Evolutionary conservation across 1,140 invertebrate genomes (phyloP).

Genomic region (Drosophila mauritiana): DNA sequence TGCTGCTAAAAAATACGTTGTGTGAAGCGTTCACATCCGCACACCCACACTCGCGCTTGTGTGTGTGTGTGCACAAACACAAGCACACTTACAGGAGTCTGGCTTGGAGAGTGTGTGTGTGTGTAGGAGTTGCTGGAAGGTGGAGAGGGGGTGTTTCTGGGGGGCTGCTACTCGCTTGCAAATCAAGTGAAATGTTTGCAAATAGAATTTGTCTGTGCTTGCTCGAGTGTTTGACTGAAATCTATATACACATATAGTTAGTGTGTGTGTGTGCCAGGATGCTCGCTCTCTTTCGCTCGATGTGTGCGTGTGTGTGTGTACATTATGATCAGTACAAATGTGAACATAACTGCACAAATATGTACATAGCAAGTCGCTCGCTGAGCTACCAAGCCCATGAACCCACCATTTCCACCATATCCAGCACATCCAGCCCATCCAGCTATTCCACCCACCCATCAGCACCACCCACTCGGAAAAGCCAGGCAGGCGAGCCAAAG

Average conservation of each 20-base stretch:
- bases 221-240: constrained; percentile 84
- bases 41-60: constrained; percentile 19
- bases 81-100: constrained; percentile 56
- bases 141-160: background rate
- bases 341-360: constrained; percentile 84
- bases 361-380: constrained; percentile 80
- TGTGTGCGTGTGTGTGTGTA: constrained; percentile 57
- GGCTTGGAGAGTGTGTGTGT: constrained; percentile 7
- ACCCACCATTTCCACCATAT: constrained; percentile 1
- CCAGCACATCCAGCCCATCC: background rate
- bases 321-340: constrained; percentile 84
- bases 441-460: background rate
- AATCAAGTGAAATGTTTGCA: constrained; percentile 85
- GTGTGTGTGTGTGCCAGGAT: constrained; percentile 52
- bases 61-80: constrained; percentile 29
- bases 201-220: constrained; percentile 85
- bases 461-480: constrained; percentile 32
- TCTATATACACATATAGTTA: constrained; percentile 80
- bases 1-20: constrained; percentile 45
- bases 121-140: background rate
- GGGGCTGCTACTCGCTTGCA: constrained; percentile 79
- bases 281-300: constrained; percentile 40
- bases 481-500: constrained; percentile 57
- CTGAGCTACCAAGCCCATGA: constrained; percentile 19
- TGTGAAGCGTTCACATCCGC: constrained; percentile 32